Conservation (phyloP, 2,113 vertebrate species). For the Hemichromis elongatus region DNA sequence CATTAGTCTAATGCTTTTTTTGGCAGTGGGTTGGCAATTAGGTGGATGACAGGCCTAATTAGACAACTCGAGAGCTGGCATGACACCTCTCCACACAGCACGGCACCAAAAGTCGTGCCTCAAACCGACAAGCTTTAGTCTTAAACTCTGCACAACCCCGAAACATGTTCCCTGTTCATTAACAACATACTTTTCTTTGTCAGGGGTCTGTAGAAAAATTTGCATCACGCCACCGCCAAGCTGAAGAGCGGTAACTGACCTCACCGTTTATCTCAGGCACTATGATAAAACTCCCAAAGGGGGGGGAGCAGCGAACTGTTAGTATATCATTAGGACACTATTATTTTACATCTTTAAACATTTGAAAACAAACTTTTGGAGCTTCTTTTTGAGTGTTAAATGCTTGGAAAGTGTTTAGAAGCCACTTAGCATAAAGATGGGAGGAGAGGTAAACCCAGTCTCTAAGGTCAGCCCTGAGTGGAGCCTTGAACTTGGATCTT, state of each 20-base stretch:
- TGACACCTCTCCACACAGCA: neutral
- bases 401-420: neutral
- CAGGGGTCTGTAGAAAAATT: neutral
- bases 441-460: neutral
- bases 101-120: neutral
- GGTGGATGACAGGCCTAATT: neutral
- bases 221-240: neutral
- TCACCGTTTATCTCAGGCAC: neutral
- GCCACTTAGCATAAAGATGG: neutral
- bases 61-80: neutral
- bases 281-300: neutral
- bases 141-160: neutral
- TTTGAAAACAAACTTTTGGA: too few species aligned
- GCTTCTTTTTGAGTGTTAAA: neutral
- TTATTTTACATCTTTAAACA: neutral
- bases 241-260: neutral
- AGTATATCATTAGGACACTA: neutral
- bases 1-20: conserved; percentile 28
- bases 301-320: neutral
- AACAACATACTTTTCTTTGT: neutral
- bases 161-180: neutral
- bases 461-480: neutral
- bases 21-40: conserved; percentile 13
- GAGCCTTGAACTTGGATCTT: neutral
- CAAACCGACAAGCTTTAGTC: neutral